Evolutionary conservation across 1,140 invertebrate genomes (phyloP).

Genomic region (Ladona fulva): DNA sequence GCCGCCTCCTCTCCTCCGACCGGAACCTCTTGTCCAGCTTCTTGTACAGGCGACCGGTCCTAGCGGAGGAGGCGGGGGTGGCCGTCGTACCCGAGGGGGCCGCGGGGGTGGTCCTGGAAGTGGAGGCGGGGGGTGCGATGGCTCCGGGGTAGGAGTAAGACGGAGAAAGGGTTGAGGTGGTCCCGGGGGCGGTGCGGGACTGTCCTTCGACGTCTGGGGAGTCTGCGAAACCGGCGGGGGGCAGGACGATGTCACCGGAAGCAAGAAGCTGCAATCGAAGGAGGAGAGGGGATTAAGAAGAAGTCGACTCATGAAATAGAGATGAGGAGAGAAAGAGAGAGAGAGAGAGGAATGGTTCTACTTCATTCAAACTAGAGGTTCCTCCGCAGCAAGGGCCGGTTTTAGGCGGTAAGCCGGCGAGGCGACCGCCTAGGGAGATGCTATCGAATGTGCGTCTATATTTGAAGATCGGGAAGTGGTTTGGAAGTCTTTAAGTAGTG

Average conservation of each 20-base stretch:
- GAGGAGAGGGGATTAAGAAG: conserved; percentile 16
- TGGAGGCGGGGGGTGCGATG: not conserved
- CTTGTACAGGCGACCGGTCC: conserved; percentile 53
- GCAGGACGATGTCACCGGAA: conserved; percentile 67
- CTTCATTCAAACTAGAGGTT: too few relatives aligned
- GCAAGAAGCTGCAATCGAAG: conserved; percentile 36
- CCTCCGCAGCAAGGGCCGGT: too few relatives aligned
- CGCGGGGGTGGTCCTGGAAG: conserved; percentile 30
- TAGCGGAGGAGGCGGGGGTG: conserved; percentile 34
- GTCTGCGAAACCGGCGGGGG: conserved; percentile 77
- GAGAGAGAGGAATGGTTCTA: too few relatives aligned
- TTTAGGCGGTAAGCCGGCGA: too few relatives aligned
- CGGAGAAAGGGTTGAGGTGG: not conserved
- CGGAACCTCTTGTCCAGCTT: conserved; percentile 71
- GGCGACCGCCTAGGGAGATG: too few relatives aligned
- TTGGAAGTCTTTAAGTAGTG: too few relatives aligned
- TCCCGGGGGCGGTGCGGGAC: not conserved
- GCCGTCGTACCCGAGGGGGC: conserved; percentile 30
- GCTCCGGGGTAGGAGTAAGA: not conserved
- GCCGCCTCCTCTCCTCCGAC: conserved; percentile 61
- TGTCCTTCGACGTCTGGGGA: conserved; percentile 47
- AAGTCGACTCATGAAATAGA: not conserved
- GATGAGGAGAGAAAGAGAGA: not conserved
- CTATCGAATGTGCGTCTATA: too few relatives aligned
- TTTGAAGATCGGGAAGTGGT: too few relatives aligned